Conservation (phyloP, 2,888 invertebrate species). For the Stenoptilia bipunctidactyla region DNA sequence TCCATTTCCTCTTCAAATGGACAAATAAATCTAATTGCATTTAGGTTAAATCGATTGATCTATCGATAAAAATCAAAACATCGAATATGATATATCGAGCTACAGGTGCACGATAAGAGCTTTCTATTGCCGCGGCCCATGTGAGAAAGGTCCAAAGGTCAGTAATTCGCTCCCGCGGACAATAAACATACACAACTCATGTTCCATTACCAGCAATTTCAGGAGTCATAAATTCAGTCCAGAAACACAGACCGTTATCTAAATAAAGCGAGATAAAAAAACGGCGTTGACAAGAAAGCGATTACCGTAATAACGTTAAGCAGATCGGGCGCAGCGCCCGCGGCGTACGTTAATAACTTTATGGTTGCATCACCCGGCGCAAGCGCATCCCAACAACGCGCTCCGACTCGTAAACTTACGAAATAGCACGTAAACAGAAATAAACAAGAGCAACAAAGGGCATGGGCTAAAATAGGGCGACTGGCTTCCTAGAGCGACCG, state of each 20-base stretch:
- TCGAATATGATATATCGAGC: constrained; percentile 29
- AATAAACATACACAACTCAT: too few relatives aligned
- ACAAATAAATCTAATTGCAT: constrained; percentile 33
- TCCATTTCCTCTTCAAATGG: constrained; percentile 21
- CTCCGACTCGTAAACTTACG: constrained; percentile 58
- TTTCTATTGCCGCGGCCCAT: constrained; percentile 50
- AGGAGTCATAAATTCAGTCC: too few relatives aligned
- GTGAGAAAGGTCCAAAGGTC: constrained; percentile 52
- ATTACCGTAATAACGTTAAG: constrained; percentile 7
- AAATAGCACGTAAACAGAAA: constrained; percentile 63
- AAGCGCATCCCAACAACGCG: constrained; percentile 49
- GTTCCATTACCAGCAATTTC: too few relatives aligned
- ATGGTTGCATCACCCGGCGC: constrained; percentile 46
- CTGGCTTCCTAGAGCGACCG: constrained; percentile 49
- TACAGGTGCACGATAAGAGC: constrained; percentile 34
- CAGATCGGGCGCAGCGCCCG: too few relatives aligned
- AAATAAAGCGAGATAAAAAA: background rate
- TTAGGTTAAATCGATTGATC: constrained; percentile 14
- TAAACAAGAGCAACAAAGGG: constrained; percentile 62
- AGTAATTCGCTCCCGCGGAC: constrained; percentile 40
- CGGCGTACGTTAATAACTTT: too few relatives aligned
- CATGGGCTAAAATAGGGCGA: constrained; percentile 47
- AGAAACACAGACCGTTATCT: too few relatives aligned
- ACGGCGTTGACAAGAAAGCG: constrained; percentile 10
- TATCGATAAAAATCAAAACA: constrained; percentile 50